Evolutionary conservation across 2,888 invertebrate species (phyloP).

Genomic region (Drosophila subsilvestris): DNA sequence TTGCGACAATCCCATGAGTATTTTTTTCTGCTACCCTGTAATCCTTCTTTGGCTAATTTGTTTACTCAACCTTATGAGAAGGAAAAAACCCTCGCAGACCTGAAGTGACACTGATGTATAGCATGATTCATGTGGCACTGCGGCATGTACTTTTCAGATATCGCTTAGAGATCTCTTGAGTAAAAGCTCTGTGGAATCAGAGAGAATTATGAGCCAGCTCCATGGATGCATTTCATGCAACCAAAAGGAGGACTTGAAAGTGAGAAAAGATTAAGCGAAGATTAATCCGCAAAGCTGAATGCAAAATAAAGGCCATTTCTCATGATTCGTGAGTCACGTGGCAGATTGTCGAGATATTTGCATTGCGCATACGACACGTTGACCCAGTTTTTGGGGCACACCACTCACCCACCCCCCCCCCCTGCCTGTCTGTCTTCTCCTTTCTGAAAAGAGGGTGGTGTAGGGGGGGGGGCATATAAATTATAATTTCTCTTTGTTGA

Average conservation of each 20-base stretch:
- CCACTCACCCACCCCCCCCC: neutral
- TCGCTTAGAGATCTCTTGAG: no score
- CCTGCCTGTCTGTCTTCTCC: neutral
- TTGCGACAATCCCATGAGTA: no score
- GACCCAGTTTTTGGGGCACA: constrained; percentile 39
- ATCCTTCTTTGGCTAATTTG: no score
- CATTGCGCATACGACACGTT: constrained; percentile 49
- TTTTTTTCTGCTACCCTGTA: no score
- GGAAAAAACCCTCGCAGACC: no score
- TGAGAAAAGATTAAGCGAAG: neutral
- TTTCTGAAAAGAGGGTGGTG: neutral
- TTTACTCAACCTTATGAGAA: no score
- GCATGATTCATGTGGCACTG: no score
- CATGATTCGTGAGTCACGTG: constrained; percentile 17
- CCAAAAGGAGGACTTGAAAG: neutral
- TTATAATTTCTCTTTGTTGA: constrained; percentile 74
- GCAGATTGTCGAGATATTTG: constrained; percentile 17
- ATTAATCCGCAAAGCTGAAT: neutral
- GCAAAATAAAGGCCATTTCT: neutral
- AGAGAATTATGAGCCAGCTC: neutral
- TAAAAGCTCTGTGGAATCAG: no score
- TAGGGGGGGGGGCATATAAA: constrained; percentile 50
- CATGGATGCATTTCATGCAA: neutral
- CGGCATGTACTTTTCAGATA: no score
- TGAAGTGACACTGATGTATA: no score